phyloP scores from a whole-genome alignment of 2,113 vertebrate species.

The Cettia cetti region DNA sequence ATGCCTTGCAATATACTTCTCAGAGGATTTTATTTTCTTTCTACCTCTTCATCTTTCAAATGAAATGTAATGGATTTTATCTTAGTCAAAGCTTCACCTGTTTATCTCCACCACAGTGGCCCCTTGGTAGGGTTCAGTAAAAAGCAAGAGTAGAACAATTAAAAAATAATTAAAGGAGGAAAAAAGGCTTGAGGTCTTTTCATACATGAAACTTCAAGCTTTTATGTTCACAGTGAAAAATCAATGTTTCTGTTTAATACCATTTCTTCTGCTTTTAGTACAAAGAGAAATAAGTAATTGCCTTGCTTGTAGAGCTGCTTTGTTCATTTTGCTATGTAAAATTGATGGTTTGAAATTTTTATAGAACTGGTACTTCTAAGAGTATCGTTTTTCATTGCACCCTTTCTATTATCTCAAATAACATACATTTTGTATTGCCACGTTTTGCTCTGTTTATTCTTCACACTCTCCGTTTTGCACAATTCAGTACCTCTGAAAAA shows the following conservation, averaged over 20 bases:
- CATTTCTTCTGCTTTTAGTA: conserved; percentile 1
- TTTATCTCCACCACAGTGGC: background rate
- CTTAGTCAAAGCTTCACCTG: background rate
- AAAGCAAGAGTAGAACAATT: background rate
- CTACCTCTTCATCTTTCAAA: background rate
- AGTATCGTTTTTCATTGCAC: conserved; percentile 37
- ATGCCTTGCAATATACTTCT: background rate
- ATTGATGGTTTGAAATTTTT: conserved; percentile 5
- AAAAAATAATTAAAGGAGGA: background rate
- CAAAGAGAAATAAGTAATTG: conserved; percentile 9
- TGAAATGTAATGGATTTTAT: background rate
- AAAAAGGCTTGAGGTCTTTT: background rate
- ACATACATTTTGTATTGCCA: background rate
- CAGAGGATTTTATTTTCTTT: background rate
- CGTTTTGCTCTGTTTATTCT: conserved; percentile 7
- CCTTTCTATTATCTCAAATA: conserved; percentile 19
- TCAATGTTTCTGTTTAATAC: background rate
- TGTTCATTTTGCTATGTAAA: background rate
- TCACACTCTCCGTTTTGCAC: background rate
- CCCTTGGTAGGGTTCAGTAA: background rate
- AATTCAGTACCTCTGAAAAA: background rate
- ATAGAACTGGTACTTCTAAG: background rate
- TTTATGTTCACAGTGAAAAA: background rate
- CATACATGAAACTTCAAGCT: background rate
- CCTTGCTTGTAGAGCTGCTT: background rate